A percentile compares a stretch with the other conserved stretches of the same genome.
phyloP scores from a whole-genome alignment of 2,888 invertebrate species.

The Nemurella pictetii region DNA sequence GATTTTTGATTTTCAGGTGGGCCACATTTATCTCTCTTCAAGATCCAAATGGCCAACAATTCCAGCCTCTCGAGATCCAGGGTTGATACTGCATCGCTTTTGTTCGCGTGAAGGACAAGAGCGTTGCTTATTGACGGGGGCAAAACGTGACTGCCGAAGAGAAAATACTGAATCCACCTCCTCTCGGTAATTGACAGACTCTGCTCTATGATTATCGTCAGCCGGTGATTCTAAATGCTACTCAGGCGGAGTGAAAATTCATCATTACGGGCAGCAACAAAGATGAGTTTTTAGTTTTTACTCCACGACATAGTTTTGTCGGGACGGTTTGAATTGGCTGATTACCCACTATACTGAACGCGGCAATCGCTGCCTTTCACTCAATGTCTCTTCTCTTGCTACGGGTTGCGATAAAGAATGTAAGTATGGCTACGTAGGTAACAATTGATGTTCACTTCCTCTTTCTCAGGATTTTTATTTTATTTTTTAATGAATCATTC shows the following conservation, averaged over 20 bases:
- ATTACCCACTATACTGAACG: neutral
- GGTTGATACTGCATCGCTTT: conserved; percentile 31
- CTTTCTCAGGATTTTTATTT: neutral
- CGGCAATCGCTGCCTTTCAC: conserved; percentile 14
- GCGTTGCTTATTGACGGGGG: conserved; percentile 33
- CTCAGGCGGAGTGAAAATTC: conserved; percentile 32
- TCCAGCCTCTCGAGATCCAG: conserved; percentile 19
- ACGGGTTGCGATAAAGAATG: neutral
- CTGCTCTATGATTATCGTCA: conserved; percentile 24
- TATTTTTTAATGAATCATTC: neutral
- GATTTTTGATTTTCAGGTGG: neutral
- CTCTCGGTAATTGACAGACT: conserved; percentile 10
- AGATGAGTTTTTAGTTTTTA: conserved; percentile 6
- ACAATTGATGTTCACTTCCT: neutral
- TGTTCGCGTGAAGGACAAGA: conserved; percentile 33
- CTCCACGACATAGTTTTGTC: conserved; percentile 8
- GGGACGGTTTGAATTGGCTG: conserved; percentile 3
- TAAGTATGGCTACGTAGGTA: neutral
- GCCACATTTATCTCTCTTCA: neutral
- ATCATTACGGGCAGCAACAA: conserved; percentile 30
- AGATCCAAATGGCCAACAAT: neutral
- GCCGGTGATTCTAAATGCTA: neutral
- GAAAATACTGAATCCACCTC: conserved; percentile 19
- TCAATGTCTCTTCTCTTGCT: conserved; percentile 14
- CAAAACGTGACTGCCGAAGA: conserved; percentile 33